Base-by-base conservation (phyloP, 2,113 vertebrate genomes). In the Pungitius pungitius region DNA sequence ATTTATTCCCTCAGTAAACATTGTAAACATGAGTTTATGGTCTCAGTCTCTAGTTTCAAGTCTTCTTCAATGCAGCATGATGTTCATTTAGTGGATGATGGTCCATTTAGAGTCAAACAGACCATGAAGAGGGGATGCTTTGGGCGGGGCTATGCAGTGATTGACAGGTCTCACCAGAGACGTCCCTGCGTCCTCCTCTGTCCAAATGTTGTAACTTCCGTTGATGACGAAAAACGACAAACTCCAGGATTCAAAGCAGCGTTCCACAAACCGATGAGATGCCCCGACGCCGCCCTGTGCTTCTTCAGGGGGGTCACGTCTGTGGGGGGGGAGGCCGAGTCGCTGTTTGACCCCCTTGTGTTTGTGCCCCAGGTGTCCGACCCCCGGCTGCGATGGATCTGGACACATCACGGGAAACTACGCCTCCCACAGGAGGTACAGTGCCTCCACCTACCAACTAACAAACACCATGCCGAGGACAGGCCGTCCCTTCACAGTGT, bases 321-420 rank as follows among this genome's bases (percentile, higher is more conserved):
- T 1, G 20, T n/a, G 26, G 33, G 33, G 10, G 45, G 8, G 26
- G 20, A 27, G 40, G 20, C 17, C 60, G 22, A 35, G n/a, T 4
- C 51, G 6, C n/a, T 20, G 35, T 45, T 58, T 24, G 17, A 33
- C 43, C 15, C 43, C n/a, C 20, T n/a, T 15, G 20, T 63, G 47
- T 77, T 35, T 70, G 39, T 63, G 4, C 91, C 81, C 56, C 82
- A 99, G 98, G 92, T 99, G 98, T 93, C 98, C 98, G 26, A 99
- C 98, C 0, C 97, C 97, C 8, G 96, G 98, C 55, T 99, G 98
- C 58, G 98, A 99, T 65, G 98, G 98, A 80, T 98, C 97, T 7
- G 98, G 98, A 80, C 97, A 99, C 89, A 99, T 99, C 89, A 99
- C 97, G 0, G 97, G 97, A 91, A 99, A 99, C 94, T 99, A 99